Evolutionary conservation across 2,888 invertebrate genomes (phyloP), one percentile per base, ranked within the genome.

Genomic region (Plemyria rubiginata): DNA sequence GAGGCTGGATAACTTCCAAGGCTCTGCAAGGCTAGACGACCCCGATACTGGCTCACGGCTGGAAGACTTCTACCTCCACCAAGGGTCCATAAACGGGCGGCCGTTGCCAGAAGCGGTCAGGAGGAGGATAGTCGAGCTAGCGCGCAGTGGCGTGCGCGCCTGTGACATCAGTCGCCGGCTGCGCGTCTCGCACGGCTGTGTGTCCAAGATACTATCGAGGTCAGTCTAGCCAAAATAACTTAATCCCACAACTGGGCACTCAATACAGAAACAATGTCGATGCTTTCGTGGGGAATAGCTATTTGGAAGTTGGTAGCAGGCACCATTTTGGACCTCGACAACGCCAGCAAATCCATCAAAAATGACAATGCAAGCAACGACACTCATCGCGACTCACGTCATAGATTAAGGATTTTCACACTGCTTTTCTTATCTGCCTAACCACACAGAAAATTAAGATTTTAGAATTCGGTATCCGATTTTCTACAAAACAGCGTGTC

Each of bases 131-230:
- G 98, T 98, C 68, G 98, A 98, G 90, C 93, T 98, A 81, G 98
- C 98, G 53, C 98, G 98, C 90, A 97, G 98, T 85, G 98, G 98
- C 66, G 98, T 98, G 68, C 94, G 99, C 78, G 98, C 99, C 70
- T 99, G 99, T 90, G 99, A 99, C 94, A 99, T 99, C 90, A 98
- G 98, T 72, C 94, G 98, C 62, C 98, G 98, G 90, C 94, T 98
- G 73, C 94, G 98, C 75, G 98, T 92, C 62, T 90, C 90, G 8
- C 91, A 91, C 62, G 91, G 91, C n/a, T 92, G 91, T 63, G 91
- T 91, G 80, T 98, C 98, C 77, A 98, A 98, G 94, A 98, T 69
- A 54, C 57, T 69, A 49, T 69, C 69, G 61, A 69, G 65, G 67
- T 69, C 61, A 69, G 69, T 69, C 48, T 54, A 45, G 48, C 41